phyloP scores from a whole-genome alignment of 2,113 vertebrate species.

The Solenodon paradoxus region DNA sequence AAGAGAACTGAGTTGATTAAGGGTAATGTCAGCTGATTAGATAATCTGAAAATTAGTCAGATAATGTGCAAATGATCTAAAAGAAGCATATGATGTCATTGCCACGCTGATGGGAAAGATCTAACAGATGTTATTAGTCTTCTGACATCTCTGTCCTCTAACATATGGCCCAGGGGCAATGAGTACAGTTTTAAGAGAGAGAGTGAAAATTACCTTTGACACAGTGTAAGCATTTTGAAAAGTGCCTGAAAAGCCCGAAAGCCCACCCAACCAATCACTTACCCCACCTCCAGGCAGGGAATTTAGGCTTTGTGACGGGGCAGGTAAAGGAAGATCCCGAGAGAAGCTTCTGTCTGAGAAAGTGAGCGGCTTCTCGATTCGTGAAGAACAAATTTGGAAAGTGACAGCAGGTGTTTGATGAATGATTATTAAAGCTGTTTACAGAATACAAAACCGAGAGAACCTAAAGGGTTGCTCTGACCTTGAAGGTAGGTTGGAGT shows the following conservation, averaged over 20 bases:
- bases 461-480: background rate
- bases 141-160: constrained; percentile 47
- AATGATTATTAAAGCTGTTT: background rate
- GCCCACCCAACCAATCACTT: background rate
- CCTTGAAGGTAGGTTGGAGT: background rate
- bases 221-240: constrained; percentile 27
- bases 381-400: background rate
- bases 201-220: constrained; percentile 25
- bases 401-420: background rate
- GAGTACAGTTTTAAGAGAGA: background rate
- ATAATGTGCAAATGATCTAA: constrained; percentile 73
- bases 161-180: background rate
- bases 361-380: background rate
- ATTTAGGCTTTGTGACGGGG: background rate
- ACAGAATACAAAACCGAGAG: background rate
- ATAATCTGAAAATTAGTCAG: constrained; percentile 72
- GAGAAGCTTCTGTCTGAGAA: background rate
- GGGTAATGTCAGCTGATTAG: constrained; percentile 67
- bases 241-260: background rate
- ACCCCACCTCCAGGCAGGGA: background rate
- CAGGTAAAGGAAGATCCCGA: background rate
- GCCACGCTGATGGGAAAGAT: constrained; percentile 39
- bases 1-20: constrained; percentile 56
- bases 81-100: constrained; percentile 68
- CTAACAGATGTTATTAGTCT: constrained; percentile 32